Evolutionary conservation across 2,797 vertebrate genomes (phyloP).

Genomic region (Gephyroberyx darwinii): DNA sequence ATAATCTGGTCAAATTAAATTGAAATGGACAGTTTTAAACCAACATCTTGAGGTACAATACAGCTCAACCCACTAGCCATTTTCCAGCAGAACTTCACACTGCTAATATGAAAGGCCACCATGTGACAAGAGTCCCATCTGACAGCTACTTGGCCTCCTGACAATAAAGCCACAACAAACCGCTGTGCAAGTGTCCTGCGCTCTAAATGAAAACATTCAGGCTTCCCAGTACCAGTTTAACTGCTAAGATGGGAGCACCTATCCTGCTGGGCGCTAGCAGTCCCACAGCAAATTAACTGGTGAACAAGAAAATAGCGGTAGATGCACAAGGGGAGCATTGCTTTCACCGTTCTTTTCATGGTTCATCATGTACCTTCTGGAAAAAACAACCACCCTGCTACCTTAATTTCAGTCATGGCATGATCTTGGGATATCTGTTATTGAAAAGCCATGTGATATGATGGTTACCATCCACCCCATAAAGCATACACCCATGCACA

Average conservation of each 20-base stretch:
- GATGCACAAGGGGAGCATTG: no score
- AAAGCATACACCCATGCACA: neutral
- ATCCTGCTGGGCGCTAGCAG: no score
- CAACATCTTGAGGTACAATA: neutral
- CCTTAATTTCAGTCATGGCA: slow-evolving; percentile 16
- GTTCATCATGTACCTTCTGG: neutral
- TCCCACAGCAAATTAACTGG: no score
- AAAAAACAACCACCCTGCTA: neutral
- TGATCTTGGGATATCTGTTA: neutral
- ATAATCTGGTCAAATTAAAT: neutral
- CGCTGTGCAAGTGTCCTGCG: slow-evolving; percentile 4
- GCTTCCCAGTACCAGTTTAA: slow-evolving; percentile 3
- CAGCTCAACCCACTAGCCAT: neutral
- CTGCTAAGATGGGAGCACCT: no score
- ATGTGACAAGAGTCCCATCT: slow-evolving; percentile 25
- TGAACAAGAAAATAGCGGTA: neutral
- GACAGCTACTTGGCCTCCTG: slow-evolving; percentile 32
- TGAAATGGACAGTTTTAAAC: neutral
- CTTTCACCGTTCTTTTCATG: neutral
- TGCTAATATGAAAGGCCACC: neutral
- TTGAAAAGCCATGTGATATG: neutral
- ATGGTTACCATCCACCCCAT: neutral
- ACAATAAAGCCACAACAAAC: slow-evolving; percentile 43
- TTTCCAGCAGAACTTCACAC: neutral
- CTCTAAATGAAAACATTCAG: slow-evolving; percentile 13